phyloP scores from a whole-genome alignment of 2,888 invertebrate species.

The Ennomos fuscantarius region DNA sequence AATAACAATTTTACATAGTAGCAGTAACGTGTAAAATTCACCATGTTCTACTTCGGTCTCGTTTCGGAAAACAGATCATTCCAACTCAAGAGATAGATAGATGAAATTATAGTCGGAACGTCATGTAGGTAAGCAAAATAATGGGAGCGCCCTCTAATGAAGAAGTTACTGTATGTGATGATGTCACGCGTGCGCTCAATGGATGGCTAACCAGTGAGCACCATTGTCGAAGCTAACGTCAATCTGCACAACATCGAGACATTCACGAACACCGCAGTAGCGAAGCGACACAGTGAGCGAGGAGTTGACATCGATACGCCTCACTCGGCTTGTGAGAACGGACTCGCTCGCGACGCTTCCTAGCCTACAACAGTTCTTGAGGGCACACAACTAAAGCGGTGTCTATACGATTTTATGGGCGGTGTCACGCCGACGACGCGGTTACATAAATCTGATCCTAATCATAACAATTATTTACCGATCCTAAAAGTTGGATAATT shows the following conservation, averaged over 20 bases:
- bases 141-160: conserved; percentile 54
- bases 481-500: conserved; percentile 51
- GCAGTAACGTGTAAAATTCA: conserved; percentile 62
- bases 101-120: conserved; percentile 42
- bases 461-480: conserved; percentile 11
- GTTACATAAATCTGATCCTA: conserved; percentile 16
- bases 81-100: conserved; percentile 50
- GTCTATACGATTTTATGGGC: conserved; percentile 32
- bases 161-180: conserved; percentile 40
- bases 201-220: conserved; percentile 62
- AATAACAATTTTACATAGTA: conserved; percentile 77
- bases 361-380: conserved; percentile 44
- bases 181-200: conserved; percentile 50
- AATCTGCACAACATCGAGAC: conserved; percentile 70
- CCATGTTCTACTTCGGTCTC: conserved; percentile 35
- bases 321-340: conserved; percentile 33
- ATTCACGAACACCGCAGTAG: conserved; percentile 60
- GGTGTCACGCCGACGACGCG: conserved; percentile 38
- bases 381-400: conserved; percentile 53
- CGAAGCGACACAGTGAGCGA: conserved; percentile 67
- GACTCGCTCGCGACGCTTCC: conserved; percentile 20
- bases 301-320: conserved; percentile 53
- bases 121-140: conserved; percentile 57
- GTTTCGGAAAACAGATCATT: conserved; percentile 43
- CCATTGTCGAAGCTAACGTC: conserved; percentile 71